A percentile compares a stretch with the other conserved stretches of the same genome.
Conservation (phyloP, 2,797 vertebrate species). For the Pseudochromis fuscus region DNA sequence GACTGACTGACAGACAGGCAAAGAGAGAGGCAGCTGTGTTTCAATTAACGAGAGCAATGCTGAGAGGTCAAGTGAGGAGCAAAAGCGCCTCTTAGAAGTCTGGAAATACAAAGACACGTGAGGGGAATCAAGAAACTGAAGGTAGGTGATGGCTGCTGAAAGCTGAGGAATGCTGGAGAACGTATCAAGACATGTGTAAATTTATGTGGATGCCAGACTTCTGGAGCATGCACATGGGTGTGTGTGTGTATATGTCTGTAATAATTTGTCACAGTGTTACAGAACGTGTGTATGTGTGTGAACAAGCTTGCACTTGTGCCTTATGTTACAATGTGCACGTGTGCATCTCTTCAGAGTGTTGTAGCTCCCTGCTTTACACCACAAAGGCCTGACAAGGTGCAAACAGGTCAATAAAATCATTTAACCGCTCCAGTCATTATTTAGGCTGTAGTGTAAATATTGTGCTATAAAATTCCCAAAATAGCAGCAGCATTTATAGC, state of each 20-base stretch:
- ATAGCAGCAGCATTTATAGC: slow-evolving; percentile 57
- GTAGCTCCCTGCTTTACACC: slow-evolving; percentile 18
- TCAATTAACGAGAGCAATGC: slow-evolving; percentile 78
- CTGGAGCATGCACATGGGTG: slow-evolving; percentile 52
- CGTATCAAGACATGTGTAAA: slow-evolving; percentile 78
- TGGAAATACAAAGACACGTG: slow-evolving; percentile 81
- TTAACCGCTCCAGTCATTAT: slow-evolving; percentile 73
- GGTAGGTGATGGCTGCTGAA: slow-evolving; percentile 67
- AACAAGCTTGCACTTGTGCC: slow-evolving; percentile 62
- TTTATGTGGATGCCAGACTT: slow-evolving; percentile 68
- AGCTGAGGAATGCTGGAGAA: slow-evolving; percentile 73
- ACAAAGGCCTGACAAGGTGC: slow-evolving; percentile 61
- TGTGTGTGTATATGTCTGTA: slow-evolving; percentile 42
- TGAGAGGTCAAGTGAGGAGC: slow-evolving; percentile 82
- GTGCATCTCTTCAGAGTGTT: slow-evolving; percentile 38
- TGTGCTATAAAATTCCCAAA: slow-evolving; percentile 58
- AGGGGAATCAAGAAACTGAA: slow-evolving; percentile 69
- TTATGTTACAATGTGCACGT: slow-evolving; percentile 43
- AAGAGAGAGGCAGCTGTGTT: slow-evolving; percentile 64
- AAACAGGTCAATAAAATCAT: slow-evolving; percentile 73
- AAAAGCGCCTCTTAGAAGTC: slow-evolving; percentile 74
- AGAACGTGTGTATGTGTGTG: slow-evolving; percentile 22
- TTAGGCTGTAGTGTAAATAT: slow-evolving; percentile 63
- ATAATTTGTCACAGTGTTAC: slow-evolving; percentile 50
- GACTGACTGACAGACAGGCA: slow-evolving; percentile 59